A percentile compares a stretch with the other conserved stretches of the same genome.
These are phyloP conservation scores for Diabrotica undecimpunctata DNA, from an alignment of 1,140 invertebrate genomes.

Conservation along the genomic window DNA sequence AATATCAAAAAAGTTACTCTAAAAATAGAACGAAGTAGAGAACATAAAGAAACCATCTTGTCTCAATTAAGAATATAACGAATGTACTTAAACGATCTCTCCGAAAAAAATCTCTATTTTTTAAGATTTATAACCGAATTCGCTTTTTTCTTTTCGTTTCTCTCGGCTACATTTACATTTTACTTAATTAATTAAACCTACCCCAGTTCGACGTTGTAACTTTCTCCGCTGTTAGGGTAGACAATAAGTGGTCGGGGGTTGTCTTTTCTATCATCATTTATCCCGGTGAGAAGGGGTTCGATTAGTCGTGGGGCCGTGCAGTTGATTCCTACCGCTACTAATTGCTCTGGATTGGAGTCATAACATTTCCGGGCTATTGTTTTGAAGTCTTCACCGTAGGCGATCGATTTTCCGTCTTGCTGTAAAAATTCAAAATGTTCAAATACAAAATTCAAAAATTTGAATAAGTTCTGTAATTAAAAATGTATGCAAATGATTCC, in stretches of 20 bases:
- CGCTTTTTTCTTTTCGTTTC: too few relatives aligned
- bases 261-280: constrained; percentile 52
- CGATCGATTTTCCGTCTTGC: constrained; percentile 62
- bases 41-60: too few relatives aligned
- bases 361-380: constrained; percentile 58
- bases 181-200: constrained; percentile 36
- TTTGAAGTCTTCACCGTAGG: constrained; percentile 71
- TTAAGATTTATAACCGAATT: too few relatives aligned
- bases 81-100: too few relatives aligned
- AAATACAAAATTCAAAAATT: too few relatives aligned
- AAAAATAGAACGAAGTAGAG: too few relatives aligned
- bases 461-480: too few relatives aligned
- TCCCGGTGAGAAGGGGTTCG: constrained; percentile 54
- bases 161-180: too few relatives aligned
- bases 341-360: constrained; percentile 59
- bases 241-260: constrained; percentile 63
- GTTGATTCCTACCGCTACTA: constrained; percentile 81
- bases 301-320: constrained; percentile 68
- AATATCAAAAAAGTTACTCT: too few relatives aligned
- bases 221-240: constrained; percentile 77
- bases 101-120: too few relatives aligned
- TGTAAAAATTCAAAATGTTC: constrained; percentile 18
- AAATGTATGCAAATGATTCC: too few relatives aligned
- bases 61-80: too few relatives aligned
- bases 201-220: constrained; percentile 59